phyloP scores from a whole-genome alignment of 2,888 invertebrate species.

The Lysandra coridon region DNA sequence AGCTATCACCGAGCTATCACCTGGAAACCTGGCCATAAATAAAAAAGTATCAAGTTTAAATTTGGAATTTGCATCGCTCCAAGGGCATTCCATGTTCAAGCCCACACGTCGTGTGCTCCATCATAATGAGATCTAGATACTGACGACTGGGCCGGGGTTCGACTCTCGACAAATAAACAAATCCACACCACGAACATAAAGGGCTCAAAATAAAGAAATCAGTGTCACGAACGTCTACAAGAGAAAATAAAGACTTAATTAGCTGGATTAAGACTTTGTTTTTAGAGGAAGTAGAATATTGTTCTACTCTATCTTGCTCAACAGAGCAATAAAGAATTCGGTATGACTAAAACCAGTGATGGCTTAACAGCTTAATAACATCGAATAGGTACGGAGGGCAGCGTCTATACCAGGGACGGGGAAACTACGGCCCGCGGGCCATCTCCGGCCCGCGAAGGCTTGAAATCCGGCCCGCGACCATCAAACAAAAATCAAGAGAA shows the following conservation, averaged over 20 bases:
- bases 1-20: too few relatives aligned
- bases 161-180: conserved; percentile 8
- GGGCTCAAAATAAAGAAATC: neutral
- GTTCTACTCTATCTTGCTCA: neutral
- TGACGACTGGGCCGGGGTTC: neutral
- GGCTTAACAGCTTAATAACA: too few relatives aligned
- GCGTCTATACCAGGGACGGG: too few relatives aligned
- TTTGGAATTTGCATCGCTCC: conserved; percentile 7
- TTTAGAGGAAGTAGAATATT: neutral
- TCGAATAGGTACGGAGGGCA: too few relatives aligned
- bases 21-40: neutral
- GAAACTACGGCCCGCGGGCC: too few relatives aligned
- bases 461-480: too few relatives aligned
- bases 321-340: neutral
- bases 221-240: neutral
- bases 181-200: neutral
- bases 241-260: neutral
- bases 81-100: neutral
- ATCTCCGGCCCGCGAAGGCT: too few relatives aligned
- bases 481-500: too few relatives aligned
- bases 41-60: conserved; percentile 11
- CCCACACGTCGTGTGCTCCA: neutral
- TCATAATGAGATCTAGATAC: conserved; percentile 15
- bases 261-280: neutral
- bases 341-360: neutral